Evolutionary conservation across 2,888 invertebrate genomes (phyloP), one percentile per base, ranked within the genome.

Genomic region (Apeira syringaria): DNA sequence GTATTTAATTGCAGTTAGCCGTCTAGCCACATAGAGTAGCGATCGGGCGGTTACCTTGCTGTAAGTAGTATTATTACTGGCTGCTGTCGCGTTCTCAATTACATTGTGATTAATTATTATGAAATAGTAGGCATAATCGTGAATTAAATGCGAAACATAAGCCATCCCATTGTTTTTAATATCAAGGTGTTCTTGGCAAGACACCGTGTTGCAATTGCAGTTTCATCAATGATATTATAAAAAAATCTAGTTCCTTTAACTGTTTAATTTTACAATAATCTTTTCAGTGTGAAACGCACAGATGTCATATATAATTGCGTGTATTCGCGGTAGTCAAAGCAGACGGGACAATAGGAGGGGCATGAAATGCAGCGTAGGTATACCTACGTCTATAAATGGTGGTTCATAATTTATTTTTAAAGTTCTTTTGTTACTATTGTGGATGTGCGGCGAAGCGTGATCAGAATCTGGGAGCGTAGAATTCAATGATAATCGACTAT

Each of bases 281-380:
- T 48, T 40, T 40, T 48, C 48, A 32, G 30, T 34, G 32, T 45
- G 30, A 39, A 41, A 48, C 44, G 33, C 31, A 47, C 41, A 53
- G 47, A 50, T 49, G 53, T 49, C 51, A 50, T 36, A 47, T 32
- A 37, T 55, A 55, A 57, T 58, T 45, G 41, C 46, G 5, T 17
- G 18, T 22, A 45, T 47, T 45, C 48, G 35, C 44, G 47, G 32
- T n/a, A n/a, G n/a, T n/a, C n/a, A n/a, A n/a, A 39, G 26, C 39
- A 38, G 24, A 37, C 26, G 31, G 36, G 32, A 48, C 50, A 50
- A 53, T 48, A 28, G 29, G 22, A 26, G 29, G 18, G 8, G 22
- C 22, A 40, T 35, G 9, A 41, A 12, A 32, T 27, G 30, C 22
- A 29, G 25, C 2, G 10, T n/a, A n/a, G n/a, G n/a, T 8, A 10